These are phyloP conservation scores for Zeuzera pyrina DNA, from an alignment of 2,888 invertebrate genomes.

Conservation along the genomic window DNA sequence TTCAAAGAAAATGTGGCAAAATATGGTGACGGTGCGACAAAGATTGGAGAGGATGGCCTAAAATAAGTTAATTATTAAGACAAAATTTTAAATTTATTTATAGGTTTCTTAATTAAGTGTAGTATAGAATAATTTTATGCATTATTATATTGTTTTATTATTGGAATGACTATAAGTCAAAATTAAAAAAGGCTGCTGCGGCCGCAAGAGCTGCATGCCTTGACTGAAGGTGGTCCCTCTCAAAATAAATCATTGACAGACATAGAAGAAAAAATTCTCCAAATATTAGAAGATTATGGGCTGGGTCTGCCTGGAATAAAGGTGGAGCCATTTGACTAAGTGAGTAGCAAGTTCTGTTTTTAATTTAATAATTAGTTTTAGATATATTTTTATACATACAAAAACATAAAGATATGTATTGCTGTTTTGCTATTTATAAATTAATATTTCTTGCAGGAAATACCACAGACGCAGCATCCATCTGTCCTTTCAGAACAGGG, in stretches of 20 bases:
- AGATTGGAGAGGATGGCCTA: constrained; percentile 1
- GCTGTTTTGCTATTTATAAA: too few species aligned
- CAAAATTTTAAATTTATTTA: not conserved
- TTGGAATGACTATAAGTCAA: constrained; percentile 1
- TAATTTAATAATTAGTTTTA: too few species aligned
- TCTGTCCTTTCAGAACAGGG: too few species aligned
- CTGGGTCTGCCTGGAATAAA: not conserved
- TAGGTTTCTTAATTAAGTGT: not conserved
- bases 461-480: too few species aligned
- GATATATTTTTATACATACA: too few species aligned
- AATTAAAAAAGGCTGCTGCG: not conserved
- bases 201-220: not conserved
- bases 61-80: not conserved
- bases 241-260: not conserved
- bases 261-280: not conserved
- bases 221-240: not conserved
- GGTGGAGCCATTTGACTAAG: not conserved
- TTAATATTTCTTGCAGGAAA: too few species aligned
- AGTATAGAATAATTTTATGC: not conserved
- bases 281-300: constrained; percentile 1
- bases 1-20: too few species aligned
- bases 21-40: not conserved
- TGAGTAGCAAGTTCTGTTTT: too few species aligned
- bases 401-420: too few species aligned
- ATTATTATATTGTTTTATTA: not conserved